Evolutionary conservation across 2,888 invertebrate genomes (phyloP).

Genomic region (Drosophila subsilvestris): DNA sequence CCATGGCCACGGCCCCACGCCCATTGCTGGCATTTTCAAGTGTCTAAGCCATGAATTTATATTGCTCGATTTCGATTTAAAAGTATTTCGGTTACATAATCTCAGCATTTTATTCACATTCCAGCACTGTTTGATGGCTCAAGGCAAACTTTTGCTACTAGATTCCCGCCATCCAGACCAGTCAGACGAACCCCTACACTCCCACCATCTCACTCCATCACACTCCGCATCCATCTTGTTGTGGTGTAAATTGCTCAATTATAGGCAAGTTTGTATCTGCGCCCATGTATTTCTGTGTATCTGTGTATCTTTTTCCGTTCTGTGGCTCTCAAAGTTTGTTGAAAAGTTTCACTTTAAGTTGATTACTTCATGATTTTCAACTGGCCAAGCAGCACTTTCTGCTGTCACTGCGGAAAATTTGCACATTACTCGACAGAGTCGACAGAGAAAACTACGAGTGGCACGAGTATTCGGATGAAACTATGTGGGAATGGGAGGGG

Average conservation of each 20-base stretch:
- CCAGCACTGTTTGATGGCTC: slow-evolving; percentile 65
- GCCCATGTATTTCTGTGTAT: slow-evolving; percentile 9
- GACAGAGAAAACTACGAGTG: slow-evolving; percentile 10
- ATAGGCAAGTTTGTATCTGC: slow-evolving; percentile 54
- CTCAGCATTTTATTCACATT: slow-evolving; percentile 73
- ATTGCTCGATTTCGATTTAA: slow-evolving; percentile 78
- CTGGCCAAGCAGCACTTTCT: slow-evolving; percentile 39
- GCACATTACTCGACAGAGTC: slow-evolving; percentile 5
- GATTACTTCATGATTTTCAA: slow-evolving; percentile 61
- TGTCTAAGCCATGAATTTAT: slow-evolving; percentile 77
- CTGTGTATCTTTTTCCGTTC: slow-evolving; percentile 10
- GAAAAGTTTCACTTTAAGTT: slow-evolving; percentile 64
- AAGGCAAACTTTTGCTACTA: slow-evolving; percentile 21
- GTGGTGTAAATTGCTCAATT: slow-evolving; percentile 77
- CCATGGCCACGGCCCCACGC: slow-evolving; percentile 8
- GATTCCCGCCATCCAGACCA: slow-evolving; percentile 19
- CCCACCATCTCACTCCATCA: neutral
- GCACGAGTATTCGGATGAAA: neutral
- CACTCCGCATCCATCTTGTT: slow-evolving; percentile 38
- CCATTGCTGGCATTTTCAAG: slow-evolving; percentile 66
- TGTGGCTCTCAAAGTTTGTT: slow-evolving; percentile 34
- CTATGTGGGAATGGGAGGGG: neutral
- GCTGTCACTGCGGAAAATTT: slow-evolving; percentile 1
- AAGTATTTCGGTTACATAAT: slow-evolving; percentile 77
- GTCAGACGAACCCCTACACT: slow-evolving; percentile 18